Conservation (phyloP, 2,888 invertebrate genomes). For the Heliconius cydno region DNA sequence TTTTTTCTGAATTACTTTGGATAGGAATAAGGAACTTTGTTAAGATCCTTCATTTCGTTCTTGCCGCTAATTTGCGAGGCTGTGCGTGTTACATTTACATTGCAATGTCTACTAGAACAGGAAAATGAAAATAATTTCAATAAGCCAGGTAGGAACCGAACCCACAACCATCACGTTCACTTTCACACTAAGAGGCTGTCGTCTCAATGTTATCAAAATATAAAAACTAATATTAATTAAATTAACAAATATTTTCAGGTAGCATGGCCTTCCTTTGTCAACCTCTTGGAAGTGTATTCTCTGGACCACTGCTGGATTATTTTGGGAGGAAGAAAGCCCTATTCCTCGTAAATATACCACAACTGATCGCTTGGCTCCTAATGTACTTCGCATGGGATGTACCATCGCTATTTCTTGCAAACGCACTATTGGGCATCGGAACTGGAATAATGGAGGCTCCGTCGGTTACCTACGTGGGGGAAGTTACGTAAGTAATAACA, state of each 20-base stretch:
- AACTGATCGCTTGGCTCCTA: conserved; percentile 82
- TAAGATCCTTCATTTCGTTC: too few species aligned
- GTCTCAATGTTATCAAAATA: background rate
- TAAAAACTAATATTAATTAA: background rate
- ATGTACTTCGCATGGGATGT: conserved; percentile 79
- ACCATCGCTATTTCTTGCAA: conserved; percentile 76
- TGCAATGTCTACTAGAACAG: too few species aligned
- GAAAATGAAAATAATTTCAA: too few species aligned
- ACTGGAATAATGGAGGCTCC: conserved; percentile 85
- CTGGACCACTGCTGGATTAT: conserved; percentile 81
- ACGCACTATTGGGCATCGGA: conserved; percentile 81
- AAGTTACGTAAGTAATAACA: conserved; percentile 71
- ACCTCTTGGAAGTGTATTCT: conserved; percentile 83
- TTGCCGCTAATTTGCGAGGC: too few species aligned
- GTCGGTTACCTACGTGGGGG: conserved; percentile 84
- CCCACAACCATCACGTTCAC: too few species aligned
- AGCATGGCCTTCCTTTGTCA: conserved; percentile 83
- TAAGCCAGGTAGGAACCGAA: too few species aligned
- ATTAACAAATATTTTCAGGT: conserved; percentile 62
- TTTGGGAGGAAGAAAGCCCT: conserved; percentile 82
- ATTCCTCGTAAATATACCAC: conserved; percentile 83
- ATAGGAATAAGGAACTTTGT: too few species aligned
- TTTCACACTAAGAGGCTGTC: too few species aligned
- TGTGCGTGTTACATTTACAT: too few species aligned
- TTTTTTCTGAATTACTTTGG: too few species aligned